Conservation (phyloP, 2,113 vertebrate species). For the Archilochus colubris region DNA sequence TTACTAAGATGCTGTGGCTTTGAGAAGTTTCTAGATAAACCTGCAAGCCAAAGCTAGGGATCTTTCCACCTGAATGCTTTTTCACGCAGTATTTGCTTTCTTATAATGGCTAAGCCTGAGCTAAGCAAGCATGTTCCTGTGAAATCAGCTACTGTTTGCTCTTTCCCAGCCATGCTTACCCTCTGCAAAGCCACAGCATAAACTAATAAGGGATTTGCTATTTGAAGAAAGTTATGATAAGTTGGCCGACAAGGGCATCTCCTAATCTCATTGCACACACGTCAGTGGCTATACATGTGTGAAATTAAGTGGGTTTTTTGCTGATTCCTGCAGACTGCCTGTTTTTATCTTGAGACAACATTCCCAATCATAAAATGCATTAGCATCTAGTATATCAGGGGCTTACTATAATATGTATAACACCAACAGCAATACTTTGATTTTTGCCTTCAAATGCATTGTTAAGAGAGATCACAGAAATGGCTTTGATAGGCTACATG, state of each 20-base stretch:
- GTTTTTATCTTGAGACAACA: conserved; percentile 73
- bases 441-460: conserved; percentile 58
- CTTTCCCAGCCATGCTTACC: conserved; percentile 45
- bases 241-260: conserved; percentile 54
- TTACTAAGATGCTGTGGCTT: background rate
- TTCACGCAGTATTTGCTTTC: background rate
- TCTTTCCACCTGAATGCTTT: background rate
- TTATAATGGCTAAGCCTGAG: background rate
- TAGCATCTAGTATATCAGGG: conserved; percentile 68
- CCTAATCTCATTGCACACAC: conserved; percentile 50
- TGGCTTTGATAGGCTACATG: conserved; percentile 47
- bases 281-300: conserved; percentile 59
- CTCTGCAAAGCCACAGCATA: conserved; percentile 40
- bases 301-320: conserved; percentile 68
- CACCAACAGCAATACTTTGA: conserved; percentile 62
- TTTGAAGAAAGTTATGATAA: conserved; percentile 65
- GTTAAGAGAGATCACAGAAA: conserved; percentile 55
- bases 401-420: conserved; percentile 62
- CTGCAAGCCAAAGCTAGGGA: background rate
- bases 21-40: background rate
- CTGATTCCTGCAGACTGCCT: conserved; percentile 42
- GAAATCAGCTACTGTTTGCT: conserved; percentile 55
- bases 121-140: conserved; percentile 24
- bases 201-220: conserved; percentile 66
- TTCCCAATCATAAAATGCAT: conserved; percentile 55